These are phyloP conservation scores for Plebejus argus DNA, from an alignment of 2,888 invertebrate genomes.

Conservation along the genomic window DNA sequence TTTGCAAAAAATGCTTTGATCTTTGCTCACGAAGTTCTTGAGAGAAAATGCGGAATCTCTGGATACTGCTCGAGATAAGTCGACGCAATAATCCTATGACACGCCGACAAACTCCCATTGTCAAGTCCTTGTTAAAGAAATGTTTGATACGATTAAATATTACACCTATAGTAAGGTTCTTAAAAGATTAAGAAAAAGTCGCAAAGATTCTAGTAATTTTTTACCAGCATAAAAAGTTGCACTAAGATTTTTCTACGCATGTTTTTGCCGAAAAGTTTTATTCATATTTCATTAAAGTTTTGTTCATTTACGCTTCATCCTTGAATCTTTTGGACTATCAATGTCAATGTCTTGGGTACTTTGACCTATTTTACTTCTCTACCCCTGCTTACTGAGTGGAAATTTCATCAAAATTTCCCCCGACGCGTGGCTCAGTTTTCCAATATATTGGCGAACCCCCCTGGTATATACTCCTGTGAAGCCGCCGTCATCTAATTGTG, in stretches of 20 bases:
- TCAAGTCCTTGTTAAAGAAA: constrained; percentile 4
- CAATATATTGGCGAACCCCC: constrained; percentile 48
- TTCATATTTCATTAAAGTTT: not conserved
- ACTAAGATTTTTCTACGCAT: too few species aligned
- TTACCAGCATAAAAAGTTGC: not conserved
- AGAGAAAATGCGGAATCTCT: not conserved
- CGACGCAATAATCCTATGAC: not conserved
- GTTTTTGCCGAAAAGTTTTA: too few species aligned
- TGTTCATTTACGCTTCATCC: not conserved
- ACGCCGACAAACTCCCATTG: not conserved
- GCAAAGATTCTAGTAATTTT: not conserved
- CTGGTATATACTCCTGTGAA: constrained; percentile 58
- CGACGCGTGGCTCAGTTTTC: constrained; percentile 53
- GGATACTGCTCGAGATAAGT: not conserved
- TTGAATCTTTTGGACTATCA: not conserved
- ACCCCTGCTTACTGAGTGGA: not conserved
- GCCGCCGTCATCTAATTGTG: constrained; percentile 75
- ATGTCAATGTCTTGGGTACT: not conserved
- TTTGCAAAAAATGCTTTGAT: not conserved
- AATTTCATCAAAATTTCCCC: not conserved
- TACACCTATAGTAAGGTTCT: not conserved
- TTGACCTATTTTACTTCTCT: not conserved
- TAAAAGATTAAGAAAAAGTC: not conserved
- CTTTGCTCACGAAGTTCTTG: not conserved
- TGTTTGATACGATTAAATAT: constrained; percentile 3